phyloP scores from a whole-genome alignment of 1,140 invertebrate species.

The Pygmarrhopalites habei region DNA sequence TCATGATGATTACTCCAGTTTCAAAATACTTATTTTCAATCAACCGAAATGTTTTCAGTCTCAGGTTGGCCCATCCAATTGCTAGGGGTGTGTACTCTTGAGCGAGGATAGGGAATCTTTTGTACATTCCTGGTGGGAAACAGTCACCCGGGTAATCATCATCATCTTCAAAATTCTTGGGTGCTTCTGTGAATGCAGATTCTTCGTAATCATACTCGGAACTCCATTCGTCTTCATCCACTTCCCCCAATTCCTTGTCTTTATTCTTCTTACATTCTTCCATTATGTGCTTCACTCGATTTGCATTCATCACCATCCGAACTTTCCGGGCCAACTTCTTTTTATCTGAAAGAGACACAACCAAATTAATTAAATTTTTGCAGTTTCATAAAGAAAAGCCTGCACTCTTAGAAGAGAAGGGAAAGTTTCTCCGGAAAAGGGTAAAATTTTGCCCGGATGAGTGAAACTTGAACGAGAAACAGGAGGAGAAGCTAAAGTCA shows the following conservation, averaged over 20 bases:
- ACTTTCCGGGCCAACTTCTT: constrained; percentile 26
- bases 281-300: constrained; percentile 26
- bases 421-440: too few relatives aligned
- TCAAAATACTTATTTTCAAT: constrained; percentile 99
- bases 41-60: constrained; percentile 85
- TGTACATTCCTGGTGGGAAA: constrained; percentile 81
- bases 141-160: constrained; percentile 84
- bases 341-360: too few relatives aligned
- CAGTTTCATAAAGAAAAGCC: too few relatives aligned
- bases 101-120: constrained; percentile 73
- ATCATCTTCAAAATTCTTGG: constrained; percentile 23
- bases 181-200: constrained; percentile 43
- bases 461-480: too few relatives aligned
- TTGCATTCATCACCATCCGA: constrained; percentile 34
- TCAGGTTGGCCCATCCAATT: constrained; percentile 84
- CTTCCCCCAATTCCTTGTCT: constrained; percentile 38
- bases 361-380: too few relatives aligned
- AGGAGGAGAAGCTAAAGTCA: too few relatives aligned
- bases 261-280: constrained; percentile 7
- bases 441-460: too few relatives aligned
- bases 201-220: constrained; percentile 71
- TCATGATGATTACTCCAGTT: constrained; percentile 96
- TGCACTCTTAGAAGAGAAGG: too few relatives aligned
- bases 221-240: constrained; percentile 84
- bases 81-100: constrained; percentile 85